These are phyloP conservation scores for Catagonus wagneri DNA, from an alignment of 2,113 vertebrate genomes.

Conservation along the genomic window DNA sequence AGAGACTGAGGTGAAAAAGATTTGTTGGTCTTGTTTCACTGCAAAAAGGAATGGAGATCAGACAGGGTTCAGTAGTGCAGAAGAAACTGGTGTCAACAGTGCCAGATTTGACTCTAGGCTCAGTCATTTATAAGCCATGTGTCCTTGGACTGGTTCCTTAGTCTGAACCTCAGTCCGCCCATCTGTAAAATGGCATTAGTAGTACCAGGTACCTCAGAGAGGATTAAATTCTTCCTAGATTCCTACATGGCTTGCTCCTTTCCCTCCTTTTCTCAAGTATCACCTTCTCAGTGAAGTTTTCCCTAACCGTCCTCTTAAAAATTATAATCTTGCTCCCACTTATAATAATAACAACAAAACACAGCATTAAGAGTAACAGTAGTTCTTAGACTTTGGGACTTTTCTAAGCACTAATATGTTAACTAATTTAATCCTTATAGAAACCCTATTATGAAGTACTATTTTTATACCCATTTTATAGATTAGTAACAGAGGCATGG, in stretches of 20 bases:
- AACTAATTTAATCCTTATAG: slow-evolving; percentile 5
- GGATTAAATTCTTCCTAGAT: background rate
- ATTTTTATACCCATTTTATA: slow-evolving; percentile 36
- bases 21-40: background rate
- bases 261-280: background rate
- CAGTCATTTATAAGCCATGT: background rate
- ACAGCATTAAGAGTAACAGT: background rate
- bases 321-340: background rate
- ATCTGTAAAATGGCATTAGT: background rate
- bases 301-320: slow-evolving; percentile 17
- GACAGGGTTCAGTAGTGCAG: background rate
- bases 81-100: background rate
- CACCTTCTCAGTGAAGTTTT: background rate
- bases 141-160: background rate
- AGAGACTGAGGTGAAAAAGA: slow-evolving; percentile 16
- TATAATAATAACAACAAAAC: slow-evolving; percentile 15
- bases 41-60: slow-evolving; percentile 5
- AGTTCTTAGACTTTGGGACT: background rate
- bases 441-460: background rate
- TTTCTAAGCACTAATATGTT: slow-evolving; percentile 15
- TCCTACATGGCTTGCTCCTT: background rate
- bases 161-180: slow-evolving; percentile 2
- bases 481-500: background rate
- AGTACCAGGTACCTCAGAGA: background rate
- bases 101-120: background rate